Evolutionary conservation across 2,888 invertebrate genomes (phyloP).

Genomic region (Drosophila lacicola): DNA sequence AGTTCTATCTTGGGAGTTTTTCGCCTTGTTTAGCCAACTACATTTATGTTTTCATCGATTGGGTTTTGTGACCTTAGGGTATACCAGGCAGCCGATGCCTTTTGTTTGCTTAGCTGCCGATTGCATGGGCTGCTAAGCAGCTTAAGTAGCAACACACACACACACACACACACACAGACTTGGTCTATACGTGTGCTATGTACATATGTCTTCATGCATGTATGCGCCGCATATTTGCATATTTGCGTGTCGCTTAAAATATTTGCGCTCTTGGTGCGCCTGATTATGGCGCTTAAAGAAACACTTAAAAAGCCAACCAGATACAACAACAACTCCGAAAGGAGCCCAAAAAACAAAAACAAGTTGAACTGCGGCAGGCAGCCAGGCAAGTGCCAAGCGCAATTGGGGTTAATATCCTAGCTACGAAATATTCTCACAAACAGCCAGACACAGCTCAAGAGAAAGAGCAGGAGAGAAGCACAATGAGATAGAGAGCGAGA

Average conservation of each 20-base stretch:
- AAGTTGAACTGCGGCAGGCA: conserved; percentile 36
- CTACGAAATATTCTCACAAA: conserved; percentile 67
- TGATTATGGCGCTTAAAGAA: conserved; percentile 81
- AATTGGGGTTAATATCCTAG: conserved; percentile 80
- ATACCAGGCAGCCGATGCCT: conserved; percentile 43
- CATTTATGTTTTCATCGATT: conserved; percentile 38
- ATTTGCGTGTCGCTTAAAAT: conserved; percentile 77
- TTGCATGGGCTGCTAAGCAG: conserved; percentile 70
- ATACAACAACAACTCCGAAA: conserved; percentile 30
- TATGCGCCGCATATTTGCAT: conserved; percentile 71
- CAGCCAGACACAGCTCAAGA: too few species aligned
- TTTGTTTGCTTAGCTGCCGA: conserved; percentile 69
- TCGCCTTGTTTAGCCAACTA: conserved; percentile 9
- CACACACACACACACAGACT: conserved; percentile 17
- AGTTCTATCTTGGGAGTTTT: background rate
- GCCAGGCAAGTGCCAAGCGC: conserved; percentile 72
- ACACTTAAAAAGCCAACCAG: conserved; percentile 73
- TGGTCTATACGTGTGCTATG: too few species aligned
- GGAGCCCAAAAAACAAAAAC: conserved; percentile 17
- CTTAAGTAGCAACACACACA: conserved; percentile 62
- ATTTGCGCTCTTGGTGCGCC: conserved; percentile 74
- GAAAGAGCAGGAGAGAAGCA: background rate
- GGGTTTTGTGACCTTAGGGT: conserved; percentile 52
- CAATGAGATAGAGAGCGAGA: too few species aligned
- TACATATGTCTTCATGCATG: conserved; percentile 40